A percentile compares a stretch with the other conserved stretches of the same genome.
Conservation (phyloP, 2,888 invertebrate genomes). For the Rhagonycha lutea region DNA sequence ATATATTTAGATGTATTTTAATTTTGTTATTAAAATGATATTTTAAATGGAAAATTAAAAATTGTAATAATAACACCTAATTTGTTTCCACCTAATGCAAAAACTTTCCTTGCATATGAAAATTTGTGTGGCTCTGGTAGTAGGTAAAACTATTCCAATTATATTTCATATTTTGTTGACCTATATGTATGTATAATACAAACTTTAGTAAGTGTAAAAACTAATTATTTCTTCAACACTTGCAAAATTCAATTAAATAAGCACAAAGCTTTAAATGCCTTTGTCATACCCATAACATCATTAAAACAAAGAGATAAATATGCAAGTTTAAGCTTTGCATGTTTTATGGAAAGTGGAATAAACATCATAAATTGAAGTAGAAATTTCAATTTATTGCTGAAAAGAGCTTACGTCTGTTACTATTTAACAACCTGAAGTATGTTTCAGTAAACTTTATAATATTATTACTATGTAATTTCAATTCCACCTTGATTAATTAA, state of each 20-base stretch:
- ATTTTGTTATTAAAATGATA: background rate
- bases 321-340: background rate
- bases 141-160: background rate
- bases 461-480: too few relatives aligned
- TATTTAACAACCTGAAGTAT: background rate
- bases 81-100: background rate
- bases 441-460: too few relatives aligned
- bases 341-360: background rate
- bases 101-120: background rate
- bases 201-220: background rate
- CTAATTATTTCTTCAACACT: background rate
- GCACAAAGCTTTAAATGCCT: background rate
- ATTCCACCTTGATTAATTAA: background rate
- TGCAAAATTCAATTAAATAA: background rate
- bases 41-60: background rate
- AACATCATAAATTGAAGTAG: background rate
- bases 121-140: background rate
- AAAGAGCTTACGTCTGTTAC: background rate
- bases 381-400: background rate
- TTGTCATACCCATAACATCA: background rate
- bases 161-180: background rate
- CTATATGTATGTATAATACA: background rate
- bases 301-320: background rate
- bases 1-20: background rate
- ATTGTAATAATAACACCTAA: background rate